Evolutionary conservation across 2,888 invertebrate species (phyloP).

Genomic region (Diarsia dahlii): DNA sequence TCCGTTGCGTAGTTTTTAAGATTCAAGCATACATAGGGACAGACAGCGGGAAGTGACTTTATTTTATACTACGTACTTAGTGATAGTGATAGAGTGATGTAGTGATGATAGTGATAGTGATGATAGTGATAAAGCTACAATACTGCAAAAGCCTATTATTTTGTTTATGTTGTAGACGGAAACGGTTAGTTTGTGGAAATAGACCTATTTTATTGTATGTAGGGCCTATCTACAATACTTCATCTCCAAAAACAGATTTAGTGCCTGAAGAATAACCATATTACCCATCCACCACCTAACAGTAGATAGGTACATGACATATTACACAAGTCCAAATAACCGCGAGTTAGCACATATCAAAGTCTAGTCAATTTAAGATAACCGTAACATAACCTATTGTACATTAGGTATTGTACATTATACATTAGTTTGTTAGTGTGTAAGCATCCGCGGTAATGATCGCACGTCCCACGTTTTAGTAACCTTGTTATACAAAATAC

Average conservation of each 20-base stretch:
- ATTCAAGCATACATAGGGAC: too few relatives aligned
- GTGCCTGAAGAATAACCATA: background rate
- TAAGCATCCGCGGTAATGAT: conserved; percentile 24
- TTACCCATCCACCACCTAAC: background rate
- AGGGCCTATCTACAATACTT: background rate
- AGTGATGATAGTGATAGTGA: too few relatives aligned
- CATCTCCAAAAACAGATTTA: background rate
- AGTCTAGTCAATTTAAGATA: conserved; percentile 40
- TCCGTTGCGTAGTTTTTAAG: too few relatives aligned
- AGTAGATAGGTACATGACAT: too few relatives aligned
- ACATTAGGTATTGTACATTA: conserved; percentile 2
- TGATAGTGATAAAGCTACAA: too few relatives aligned
- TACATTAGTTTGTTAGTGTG: conserved; percentile 38
- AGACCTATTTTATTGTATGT: too few relatives aligned
- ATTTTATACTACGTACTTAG: too few relatives aligned
- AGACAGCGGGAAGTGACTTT: too few relatives aligned
- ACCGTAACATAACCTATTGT: conserved; percentile 27
- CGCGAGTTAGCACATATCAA: background rate
- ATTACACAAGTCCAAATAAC: conserved; percentile 6
- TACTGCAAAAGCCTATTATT: background rate
- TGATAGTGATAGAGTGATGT: too few relatives aligned
- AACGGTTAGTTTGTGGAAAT: too few relatives aligned
- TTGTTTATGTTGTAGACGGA: too few relatives aligned
- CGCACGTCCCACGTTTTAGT: conserved; percentile 24
- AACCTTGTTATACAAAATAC: conserved; percentile 11